Evolutionary conservation across 1,140 invertebrate species (phyloP).

Genomic region (Microvelia longipes): DNA sequence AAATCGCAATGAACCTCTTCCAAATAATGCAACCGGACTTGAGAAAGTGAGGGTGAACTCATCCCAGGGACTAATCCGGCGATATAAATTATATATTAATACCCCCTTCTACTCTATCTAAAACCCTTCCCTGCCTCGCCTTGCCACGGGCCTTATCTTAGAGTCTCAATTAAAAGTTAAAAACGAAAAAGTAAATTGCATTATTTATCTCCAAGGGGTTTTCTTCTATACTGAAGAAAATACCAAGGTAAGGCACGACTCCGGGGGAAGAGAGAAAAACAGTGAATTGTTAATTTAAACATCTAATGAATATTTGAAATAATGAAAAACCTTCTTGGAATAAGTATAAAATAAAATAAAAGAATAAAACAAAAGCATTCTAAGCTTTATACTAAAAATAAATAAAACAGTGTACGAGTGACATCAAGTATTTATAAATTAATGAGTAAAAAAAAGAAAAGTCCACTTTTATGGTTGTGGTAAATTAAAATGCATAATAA

Average conservation of each 20-base stretch:
- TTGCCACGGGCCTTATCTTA: too few relatives aligned
- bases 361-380: too few relatives aligned
- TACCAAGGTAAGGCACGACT: background rate
- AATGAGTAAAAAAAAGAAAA: too few relatives aligned
- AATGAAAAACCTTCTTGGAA: background rate
- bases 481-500: too few relatives aligned
- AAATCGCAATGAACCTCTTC: background rate
- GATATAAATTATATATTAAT: background rate
- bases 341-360: background rate
- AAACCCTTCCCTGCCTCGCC: background rate
- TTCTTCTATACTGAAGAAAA: too few relatives aligned
- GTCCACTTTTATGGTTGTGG: too few relatives aligned
- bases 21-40: background rate
- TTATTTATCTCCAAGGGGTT: background rate
- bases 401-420: too few relatives aligned
- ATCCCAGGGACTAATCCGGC: background rate
- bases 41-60: too few relatives aligned
- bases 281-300: background rate
- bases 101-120: background rate
- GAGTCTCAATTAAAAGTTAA: background rate
- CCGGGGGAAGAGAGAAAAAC: background rate
- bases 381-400: too few relatives aligned
- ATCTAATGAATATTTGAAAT: background rate
- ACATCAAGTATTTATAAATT: too few relatives aligned
- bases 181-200: background rate